phyloP scores from a whole-genome alignment of 2,888 invertebrate species.

The Spatulosminthurus flaviceps region DNA sequence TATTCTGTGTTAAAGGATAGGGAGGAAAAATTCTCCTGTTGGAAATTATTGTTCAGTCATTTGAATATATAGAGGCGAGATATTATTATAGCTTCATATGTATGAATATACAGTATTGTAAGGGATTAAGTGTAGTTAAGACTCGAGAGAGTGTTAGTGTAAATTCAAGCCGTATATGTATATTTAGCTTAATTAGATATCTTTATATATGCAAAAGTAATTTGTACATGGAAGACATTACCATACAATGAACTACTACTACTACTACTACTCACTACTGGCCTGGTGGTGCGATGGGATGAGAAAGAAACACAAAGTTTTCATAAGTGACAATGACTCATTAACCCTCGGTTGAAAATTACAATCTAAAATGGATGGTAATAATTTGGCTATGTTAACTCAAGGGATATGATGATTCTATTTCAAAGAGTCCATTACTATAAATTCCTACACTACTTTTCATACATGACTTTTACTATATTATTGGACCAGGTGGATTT shows the following conservation, averaged over 20 bases:
- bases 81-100: not conserved
- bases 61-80: too few relatives aligned
- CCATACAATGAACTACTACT: slow-evolving; percentile 1
- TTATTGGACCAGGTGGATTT: too few relatives aligned
- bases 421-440: too few relatives aligned
- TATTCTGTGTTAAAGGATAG: too few relatives aligned
- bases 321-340: slow-evolving; percentile 2
- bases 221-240: not conserved
- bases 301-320: slow-evolving; percentile 7
- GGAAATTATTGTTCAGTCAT: slow-evolving; percentile 1
- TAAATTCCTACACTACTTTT: too few relatives aligned
- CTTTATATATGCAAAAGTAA: not conserved
- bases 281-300: too few relatives aligned
- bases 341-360: slow-evolving; percentile 8
- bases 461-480: too few relatives aligned
- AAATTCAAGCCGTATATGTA: not conserved
- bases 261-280: too few relatives aligned
- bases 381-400: not conserved
- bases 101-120: too few relatives aligned
- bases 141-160: too few relatives aligned
- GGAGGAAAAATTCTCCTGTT: too few relatives aligned
- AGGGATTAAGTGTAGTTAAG: too few relatives aligned
- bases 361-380: not conserved
- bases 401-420: not conserved
- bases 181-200: not conserved